Conservation (phyloP, 2,888 invertebrate species). For the Nyleta sp. region DNA sequence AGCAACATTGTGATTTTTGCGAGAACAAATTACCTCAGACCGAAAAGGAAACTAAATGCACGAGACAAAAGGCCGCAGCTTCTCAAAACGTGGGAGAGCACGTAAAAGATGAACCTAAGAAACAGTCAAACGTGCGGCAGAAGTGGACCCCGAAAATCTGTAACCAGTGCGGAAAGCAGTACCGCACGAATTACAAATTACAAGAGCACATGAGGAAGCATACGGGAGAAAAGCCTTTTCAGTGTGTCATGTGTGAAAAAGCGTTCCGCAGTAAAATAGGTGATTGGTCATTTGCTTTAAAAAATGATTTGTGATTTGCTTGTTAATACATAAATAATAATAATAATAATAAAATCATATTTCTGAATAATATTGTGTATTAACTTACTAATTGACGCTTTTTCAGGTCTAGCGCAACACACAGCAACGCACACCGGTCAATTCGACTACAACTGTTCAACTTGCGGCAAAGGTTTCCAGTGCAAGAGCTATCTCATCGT, state of each 20-base stretch:
- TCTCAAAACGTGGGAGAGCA: conserved; percentile 64
- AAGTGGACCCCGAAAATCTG: conserved; percentile 84
- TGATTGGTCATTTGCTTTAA: too few species aligned
- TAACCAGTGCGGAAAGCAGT: conserved; percentile 84
- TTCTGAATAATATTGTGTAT: too few species aligned
- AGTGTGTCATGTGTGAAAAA: conserved; percentile 85
- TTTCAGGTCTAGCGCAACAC: conserved; percentile 84
- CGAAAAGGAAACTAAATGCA: conserved; percentile 44
- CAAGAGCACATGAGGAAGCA: conserved; percentile 85
- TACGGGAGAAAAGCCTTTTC: conserved; percentile 85
- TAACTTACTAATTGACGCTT: neutral
- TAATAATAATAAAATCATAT: too few species aligned
- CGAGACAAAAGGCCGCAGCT: conserved; percentile 32
- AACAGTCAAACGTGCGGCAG: conserved; percentile 76
- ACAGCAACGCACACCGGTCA: conserved; percentile 85
- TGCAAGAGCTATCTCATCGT: conserved; percentile 85
- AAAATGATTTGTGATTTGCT: neutral
- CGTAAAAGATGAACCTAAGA: conserved; percentile 69
- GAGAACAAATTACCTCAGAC: conserved; percentile 64
- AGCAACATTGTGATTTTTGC: conserved; percentile 72
- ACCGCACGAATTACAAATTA: conserved; percentile 85
- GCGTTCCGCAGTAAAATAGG: conserved; percentile 85
- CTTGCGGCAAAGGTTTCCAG: conserved; percentile 86
- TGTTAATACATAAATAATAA: neutral
- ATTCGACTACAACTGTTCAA: conserved; percentile 84